Base-by-base conservation (phyloP, 2,113 vertebrate species). In the Galeopterus variegatus region DNA sequence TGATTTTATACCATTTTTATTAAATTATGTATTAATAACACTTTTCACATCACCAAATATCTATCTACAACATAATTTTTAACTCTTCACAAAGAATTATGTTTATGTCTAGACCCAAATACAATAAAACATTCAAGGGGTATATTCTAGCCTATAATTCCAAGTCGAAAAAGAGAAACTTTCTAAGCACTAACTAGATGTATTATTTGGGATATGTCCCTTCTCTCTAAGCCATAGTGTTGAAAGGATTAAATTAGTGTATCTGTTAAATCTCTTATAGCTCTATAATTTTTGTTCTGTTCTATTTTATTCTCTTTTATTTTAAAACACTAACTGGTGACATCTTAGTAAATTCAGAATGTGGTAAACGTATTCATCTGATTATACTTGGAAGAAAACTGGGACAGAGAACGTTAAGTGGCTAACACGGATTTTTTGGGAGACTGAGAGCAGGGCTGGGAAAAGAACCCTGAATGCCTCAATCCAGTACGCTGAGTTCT, bases 301-400 rank as follows among this genome's bases (percentile, higher is more conserved):
- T 95, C 56, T 80, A 86, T 91, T 97, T 90, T 87, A 96, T 62
- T 75, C 41, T 90, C 11, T 88, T 94, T 85, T 96, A 79, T 96
- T 96, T 95, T 93, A 85, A 97, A 96, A 95, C 33, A 31, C 45
- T 56, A 92, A 88, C 31, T 67, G 87, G 54, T 79, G 88, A 82
- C 6, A 90, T 95, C 26, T 93, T 92, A 90, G 65, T 77, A 96
- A 97, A 96, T 95, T 95, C 65, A 94, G 45, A 58, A 56, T 72
- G 36, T 93, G 72, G 58, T 60, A 90, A 89, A 91, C 69, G 28
- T 79, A 69, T 88, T 90, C 76, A 88, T 97, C 56, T 88, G 70
- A 88, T 88, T 96, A 88, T 91, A 88, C 76, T 96, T 92, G 82
- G 88, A 96, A 81, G 94, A 90, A 97, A 96, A 86, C 60, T 94